Evolutionary conservation across 2,113 vertebrate species (phyloP).

Genomic region (Poeciliopsis turrubarensis): DNA sequence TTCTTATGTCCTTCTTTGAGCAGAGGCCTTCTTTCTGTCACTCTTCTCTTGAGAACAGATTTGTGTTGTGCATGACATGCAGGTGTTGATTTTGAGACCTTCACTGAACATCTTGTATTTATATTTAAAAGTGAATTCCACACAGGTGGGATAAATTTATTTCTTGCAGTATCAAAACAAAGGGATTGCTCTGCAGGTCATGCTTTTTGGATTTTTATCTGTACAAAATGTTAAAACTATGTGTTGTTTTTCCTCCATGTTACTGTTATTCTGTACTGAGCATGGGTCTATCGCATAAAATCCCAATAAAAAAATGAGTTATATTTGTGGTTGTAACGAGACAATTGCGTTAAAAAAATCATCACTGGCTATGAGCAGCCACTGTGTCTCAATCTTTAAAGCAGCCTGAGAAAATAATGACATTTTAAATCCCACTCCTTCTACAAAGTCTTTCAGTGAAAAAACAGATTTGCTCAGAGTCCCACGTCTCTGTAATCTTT

Average conservation of each 20-base stretch:
- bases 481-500: slow-evolving; percentile 16
- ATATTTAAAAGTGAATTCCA: no score
- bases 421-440: slow-evolving; percentile 20
- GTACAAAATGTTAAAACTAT: not conserved
- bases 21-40: no score
- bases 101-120: no score
- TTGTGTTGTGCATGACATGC: no score
- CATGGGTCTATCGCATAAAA: not conserved
- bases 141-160: no score
- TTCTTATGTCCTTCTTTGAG: no score
- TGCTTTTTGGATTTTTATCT: not conserved
- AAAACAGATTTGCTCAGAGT: slow-evolving; percentile 16
- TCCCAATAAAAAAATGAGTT: not conserved
- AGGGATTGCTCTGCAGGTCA: no score
- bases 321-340: not conserved
- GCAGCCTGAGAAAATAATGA: slow-evolving; percentile 8
- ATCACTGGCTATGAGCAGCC: not conserved
- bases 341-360: not conserved
- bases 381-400: not conserved
- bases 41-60: no score
- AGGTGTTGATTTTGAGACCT: no score
- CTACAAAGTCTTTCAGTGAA: slow-evolving; percentile 2
- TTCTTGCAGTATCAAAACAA: no score
- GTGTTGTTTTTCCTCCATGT: not conserved
- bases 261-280: not conserved